phyloP scores from a whole-genome alignment of 2,888 invertebrate species.

The Noctua pronuba region DNA sequence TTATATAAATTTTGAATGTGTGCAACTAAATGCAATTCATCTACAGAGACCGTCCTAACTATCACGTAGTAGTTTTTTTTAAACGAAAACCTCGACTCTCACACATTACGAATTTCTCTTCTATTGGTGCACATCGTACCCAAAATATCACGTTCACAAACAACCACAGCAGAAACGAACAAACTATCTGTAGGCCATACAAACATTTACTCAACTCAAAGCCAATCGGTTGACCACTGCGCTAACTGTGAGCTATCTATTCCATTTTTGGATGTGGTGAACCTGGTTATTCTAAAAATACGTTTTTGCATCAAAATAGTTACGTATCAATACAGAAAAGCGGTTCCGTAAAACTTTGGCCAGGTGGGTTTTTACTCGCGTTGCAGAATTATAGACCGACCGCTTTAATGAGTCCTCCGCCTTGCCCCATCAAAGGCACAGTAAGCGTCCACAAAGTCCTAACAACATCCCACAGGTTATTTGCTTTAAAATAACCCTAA shows the following conservation, averaged over 20 bases:
- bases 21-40: background rate
- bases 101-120: background rate
- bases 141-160: constrained; percentile 20
- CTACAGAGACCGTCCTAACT: too few relatives aligned
- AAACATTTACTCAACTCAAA: constrained; percentile 26
- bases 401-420: too few relatives aligned
- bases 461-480: too few relatives aligned
- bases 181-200: constrained; percentile 20
- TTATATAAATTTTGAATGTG: background rate
- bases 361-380: background rate
- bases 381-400: too few relatives aligned
- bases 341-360: background rate
- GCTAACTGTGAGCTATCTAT: background rate
- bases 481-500: too few relatives aligned
- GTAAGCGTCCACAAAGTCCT: too few relatives aligned
- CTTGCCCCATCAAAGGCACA: too few relatives aligned
- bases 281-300: background rate
- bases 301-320: background rate
- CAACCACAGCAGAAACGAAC: constrained; percentile 3
- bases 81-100: too few relatives aligned
- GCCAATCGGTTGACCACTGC: constrained; percentile 4
- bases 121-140: background rate
- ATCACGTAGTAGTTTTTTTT: background rate
- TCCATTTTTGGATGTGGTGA: background rate
- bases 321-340: background rate